Evolutionary conservation across 2,113 vertebrate species (phyloP).

Genomic region (Glaucidium brasilianum): DNA sequence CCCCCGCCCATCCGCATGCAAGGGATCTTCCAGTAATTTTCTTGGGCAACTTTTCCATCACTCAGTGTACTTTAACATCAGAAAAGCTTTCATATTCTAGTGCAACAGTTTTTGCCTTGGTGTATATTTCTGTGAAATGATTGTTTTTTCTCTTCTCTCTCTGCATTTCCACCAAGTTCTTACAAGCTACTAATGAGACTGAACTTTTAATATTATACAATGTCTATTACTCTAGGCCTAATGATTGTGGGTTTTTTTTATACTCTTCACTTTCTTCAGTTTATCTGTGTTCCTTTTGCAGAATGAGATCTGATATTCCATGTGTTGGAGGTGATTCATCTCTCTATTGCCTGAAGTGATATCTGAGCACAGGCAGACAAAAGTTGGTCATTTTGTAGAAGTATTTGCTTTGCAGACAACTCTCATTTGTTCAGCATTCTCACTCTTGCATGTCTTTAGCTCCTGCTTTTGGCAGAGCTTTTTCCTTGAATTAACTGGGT

Average conservation of each 20-base stretch:
- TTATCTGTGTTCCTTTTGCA: neutral
- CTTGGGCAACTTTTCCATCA: neutral
- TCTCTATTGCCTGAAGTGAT: neutral
- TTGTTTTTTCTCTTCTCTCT: neutral
- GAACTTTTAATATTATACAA: neutral
- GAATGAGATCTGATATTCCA: neutral
- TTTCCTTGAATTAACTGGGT: neutral
- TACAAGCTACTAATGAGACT: neutral
- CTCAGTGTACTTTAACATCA: neutral
- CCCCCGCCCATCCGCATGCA: neutral
- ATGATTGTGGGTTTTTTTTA: neutral
- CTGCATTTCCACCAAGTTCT: neutral
- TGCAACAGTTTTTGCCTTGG: neutral
- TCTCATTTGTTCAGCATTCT: neutral
- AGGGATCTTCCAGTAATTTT: neutral
- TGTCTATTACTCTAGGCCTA: neutral
- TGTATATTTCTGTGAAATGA: neutral
- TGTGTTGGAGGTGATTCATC: neutral
- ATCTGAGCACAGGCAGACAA: neutral
- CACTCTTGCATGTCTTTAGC: neutral
- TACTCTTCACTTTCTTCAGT: neutral
- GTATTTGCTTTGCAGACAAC: neutral
- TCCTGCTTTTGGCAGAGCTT: neutral
- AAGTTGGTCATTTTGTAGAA: constrained; percentile 1
- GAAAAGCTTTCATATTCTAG: neutral